Percentiles rank a stretch among this genome's conserved stretches.
Evolutionary conservation across 2,113 vertebrate genomes (phyloP).

Genomic region (Salvelinus fontinalis): DNA sequence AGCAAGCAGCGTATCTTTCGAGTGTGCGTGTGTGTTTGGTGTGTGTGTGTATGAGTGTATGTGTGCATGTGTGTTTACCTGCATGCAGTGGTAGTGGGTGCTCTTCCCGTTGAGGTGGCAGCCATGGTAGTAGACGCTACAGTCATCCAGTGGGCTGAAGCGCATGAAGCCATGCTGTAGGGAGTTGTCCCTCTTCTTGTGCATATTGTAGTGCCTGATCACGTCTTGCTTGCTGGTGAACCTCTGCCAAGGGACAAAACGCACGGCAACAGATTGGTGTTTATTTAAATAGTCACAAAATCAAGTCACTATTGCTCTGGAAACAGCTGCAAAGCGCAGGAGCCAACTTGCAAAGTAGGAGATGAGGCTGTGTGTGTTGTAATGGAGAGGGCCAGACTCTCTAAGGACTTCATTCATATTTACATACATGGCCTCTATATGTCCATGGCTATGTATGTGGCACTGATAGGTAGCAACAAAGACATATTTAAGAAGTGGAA

Average conservation of each 20-base stretch:
- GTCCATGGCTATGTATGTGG: no score
- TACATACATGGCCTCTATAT: conserved; percentile 45
- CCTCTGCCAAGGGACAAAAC: conserved; percentile 81
- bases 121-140: conserved; percentile 97
- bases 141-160: conserved; percentile 98
- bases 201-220: conserved; percentile 99
- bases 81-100: conserved; percentile 99
- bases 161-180: conserved; percentile 99
- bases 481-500: conserved; percentile 1
- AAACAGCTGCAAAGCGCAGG: conserved; percentile 71
- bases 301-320: conserved; percentile 73
- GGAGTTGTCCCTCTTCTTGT: conserved; percentile 98
- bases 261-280: conserved; percentile 70
- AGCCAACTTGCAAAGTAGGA: conserved; percentile 67
- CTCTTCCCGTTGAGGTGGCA: conserved; percentile 99
- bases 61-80: conserved; percentile 76
- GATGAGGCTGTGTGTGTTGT: conserved; percentile 43
- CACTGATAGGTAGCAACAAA: conserved; percentile 35
- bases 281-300: conserved; percentile 68
- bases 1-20: not conserved
- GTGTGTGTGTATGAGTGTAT: not conserved
- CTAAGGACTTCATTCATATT: conserved; percentile 61
- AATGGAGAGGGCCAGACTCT: conserved; percentile 45
- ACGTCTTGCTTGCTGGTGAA: conserved; percentile 99
- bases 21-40: not conserved